Percentiles rank a stretch among this genome's conserved stretches.
phyloP scores from a whole-genome alignment of 2,113 vertebrate species.

The Mellivora capensis region DNA sequence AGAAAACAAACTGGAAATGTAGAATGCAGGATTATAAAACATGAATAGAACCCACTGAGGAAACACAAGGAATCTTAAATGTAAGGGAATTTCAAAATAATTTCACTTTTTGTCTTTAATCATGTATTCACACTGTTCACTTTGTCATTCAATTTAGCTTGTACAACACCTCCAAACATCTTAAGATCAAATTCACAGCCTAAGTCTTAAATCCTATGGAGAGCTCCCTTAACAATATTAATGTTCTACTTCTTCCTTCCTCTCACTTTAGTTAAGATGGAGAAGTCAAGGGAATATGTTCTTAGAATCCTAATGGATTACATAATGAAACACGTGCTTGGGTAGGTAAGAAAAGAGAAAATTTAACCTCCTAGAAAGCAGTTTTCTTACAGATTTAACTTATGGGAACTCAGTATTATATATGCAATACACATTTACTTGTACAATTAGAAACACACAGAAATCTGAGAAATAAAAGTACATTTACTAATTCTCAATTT shows the following conservation, averaged over 20 bases:
- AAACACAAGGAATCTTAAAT: slow-evolving; percentile 55
- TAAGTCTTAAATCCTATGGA: slow-evolving; percentile 72
- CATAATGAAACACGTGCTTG: slow-evolving; percentile 11
- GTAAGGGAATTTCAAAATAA: slow-evolving; percentile 58
- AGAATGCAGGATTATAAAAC: not conserved
- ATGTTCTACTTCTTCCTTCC: slow-evolving; percentile 42
- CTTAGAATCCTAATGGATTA: slow-evolving; percentile 66
- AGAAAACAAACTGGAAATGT: not conserved
- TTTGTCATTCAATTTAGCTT: slow-evolving; percentile 63
- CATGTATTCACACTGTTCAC: slow-evolving; percentile 16
- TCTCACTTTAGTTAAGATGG: slow-evolving; percentile 44
- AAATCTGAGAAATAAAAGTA: not conserved
- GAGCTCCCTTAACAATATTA: slow-evolving; percentile 71
- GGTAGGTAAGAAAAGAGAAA: slow-evolving; percentile 34
- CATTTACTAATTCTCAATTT: not conserved
- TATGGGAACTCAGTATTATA: not conserved
- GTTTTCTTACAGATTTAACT: slow-evolving; percentile 36
- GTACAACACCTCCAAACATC: slow-evolving; percentile 51
- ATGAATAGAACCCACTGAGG: slow-evolving; percentile 49
- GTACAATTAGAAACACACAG: not conserved
- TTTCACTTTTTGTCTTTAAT: slow-evolving; percentile 66
- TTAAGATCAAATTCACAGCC: slow-evolving; percentile 63
- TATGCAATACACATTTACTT: not conserved
- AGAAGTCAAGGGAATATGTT: slow-evolving; percentile 53
- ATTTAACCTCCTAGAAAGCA: slow-evolving; percentile 14